Evolutionary conservation across 30 jellyfish, hydroid and myxozoan genomes (phyloP).

Genomic region (Hydractinia echinata): DNA sequence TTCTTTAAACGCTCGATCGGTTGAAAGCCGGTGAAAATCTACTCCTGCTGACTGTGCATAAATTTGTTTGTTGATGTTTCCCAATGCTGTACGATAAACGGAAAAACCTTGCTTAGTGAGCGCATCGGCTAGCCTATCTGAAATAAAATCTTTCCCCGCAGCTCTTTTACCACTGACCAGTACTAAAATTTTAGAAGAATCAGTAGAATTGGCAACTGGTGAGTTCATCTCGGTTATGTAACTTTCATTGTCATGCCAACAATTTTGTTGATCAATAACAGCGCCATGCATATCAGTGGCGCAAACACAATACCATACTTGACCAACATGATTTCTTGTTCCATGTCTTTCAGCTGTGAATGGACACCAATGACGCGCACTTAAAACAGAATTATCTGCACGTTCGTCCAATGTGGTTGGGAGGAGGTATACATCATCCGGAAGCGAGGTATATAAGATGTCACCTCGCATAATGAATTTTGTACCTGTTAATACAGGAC

Average conservation of each 20-base stretch:
- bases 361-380: constrained; percentile 24
- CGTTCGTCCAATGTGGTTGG: neutral
- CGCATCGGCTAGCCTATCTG: neutral
- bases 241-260: constrained; percentile 4
- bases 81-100: constrained; percentile 17
- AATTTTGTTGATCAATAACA: neutral
- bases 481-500: neutral
- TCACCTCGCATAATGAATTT: constrained; percentile 28
- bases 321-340: constrained; percentile 10
- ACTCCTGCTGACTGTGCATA: constrained; percentile 15
- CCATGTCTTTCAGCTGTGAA: constrained; percentile 25
- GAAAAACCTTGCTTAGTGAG: neutral
- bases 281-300: constrained; percentile 26
- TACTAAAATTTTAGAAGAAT: neutral
- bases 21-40: neutral
- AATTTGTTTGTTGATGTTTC: constrained; percentile 17
- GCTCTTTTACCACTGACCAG: constrained; percentile 23
- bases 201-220: neutral
- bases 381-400: neutral
- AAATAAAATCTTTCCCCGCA: constrained; percentile 8
- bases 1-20: constrained; percentile 21
- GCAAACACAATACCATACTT: constrained; percentile 22
- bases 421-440: constrained; percentile 15
- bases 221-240: neutral
- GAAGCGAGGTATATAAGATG: constrained; percentile 11